Evolutionary conservation across 2,113 vertebrate species (phyloP).

Genomic region (Canis aureus): DNA sequence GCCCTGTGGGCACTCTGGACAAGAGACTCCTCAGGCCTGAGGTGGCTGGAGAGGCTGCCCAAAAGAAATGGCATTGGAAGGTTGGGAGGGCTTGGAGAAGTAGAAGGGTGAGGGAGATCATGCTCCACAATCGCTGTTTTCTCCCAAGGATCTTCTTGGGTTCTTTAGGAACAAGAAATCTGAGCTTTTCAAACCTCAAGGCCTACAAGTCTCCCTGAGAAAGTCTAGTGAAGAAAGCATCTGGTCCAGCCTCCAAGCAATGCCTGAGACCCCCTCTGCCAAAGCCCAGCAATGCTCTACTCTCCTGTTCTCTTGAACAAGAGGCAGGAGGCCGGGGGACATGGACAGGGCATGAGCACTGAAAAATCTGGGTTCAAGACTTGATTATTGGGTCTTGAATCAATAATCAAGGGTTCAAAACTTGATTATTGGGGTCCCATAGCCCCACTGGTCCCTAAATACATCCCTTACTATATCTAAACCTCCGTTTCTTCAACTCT

Average conservation of each 20-base stretch:
- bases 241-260: not conserved
- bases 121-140: not conserved
- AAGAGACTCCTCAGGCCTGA: too few relatives aligned
- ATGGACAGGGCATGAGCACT: not conserved
- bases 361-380: not conserved
- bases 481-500: not conserved
- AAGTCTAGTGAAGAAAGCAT: not conserved
- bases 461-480: not conserved
- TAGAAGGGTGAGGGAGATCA: not conserved
- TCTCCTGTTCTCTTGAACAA: not conserved
- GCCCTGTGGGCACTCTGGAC: not conserved
- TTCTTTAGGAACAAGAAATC: not conserved
- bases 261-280: not conserved
- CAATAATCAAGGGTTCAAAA: too few relatives aligned
- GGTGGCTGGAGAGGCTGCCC: not conserved
- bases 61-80: not conserved
- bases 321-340: rapidly evolving
- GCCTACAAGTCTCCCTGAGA: not conserved
- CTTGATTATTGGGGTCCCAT: too few relatives aligned
- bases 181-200: not conserved
- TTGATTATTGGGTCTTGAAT: too few relatives aligned
- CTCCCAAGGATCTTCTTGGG: not conserved
- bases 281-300: too few relatives aligned
- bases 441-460: not conserved
- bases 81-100: not conserved